Conservation (phyloP, 2,888 invertebrate genomes). For the Archips xylosteana region DNA sequence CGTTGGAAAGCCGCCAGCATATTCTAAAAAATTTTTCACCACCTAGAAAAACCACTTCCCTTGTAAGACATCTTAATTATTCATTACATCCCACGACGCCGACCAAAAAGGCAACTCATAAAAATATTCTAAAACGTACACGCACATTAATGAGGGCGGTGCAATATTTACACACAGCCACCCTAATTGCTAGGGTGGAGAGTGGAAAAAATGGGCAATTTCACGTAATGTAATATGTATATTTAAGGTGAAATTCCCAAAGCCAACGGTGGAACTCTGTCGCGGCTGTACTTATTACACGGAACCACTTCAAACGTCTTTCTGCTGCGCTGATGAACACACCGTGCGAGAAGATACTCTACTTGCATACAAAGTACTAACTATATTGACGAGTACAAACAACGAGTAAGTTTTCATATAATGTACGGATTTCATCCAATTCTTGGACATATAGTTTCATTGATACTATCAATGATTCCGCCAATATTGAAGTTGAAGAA, state of each 20-base stretch:
- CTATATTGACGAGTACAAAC: no score
- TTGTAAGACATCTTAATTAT: conserved; percentile 79
- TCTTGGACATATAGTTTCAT: no score
- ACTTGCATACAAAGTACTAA: conserved; percentile 46
- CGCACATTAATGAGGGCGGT: conserved; percentile 84
- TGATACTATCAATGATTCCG: no score
- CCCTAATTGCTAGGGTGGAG: conserved; percentile 86
- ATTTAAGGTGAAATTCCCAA: conserved; percentile 82
- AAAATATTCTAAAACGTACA: conserved; percentile 83
- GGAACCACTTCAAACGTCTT: conserved; percentile 81
- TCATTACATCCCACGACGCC: conserved; percentile 76
- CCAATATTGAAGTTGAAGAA: no score
- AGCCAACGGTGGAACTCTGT: conserved; percentile 76
- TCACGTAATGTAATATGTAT: conserved; percentile 86
- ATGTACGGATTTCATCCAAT: no score
- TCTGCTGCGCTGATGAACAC: conserved; percentile 55
- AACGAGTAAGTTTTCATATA: no score
- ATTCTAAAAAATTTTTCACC: conserved; percentile 19
- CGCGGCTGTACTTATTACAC: conserved; percentile 80
- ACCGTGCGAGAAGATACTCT: conserved; percentile 63
- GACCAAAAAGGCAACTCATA: conserved; percentile 72
- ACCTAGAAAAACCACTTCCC: conserved; percentile 64
- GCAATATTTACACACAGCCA: conserved; percentile 85
- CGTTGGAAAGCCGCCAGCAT: no score
- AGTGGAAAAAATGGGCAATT: conserved; percentile 86